These are phyloP conservation scores for Leptatherina wallacei DNA, from an alignment of 2,797 vertebrate genomes.

Conservation along the genomic window DNA sequence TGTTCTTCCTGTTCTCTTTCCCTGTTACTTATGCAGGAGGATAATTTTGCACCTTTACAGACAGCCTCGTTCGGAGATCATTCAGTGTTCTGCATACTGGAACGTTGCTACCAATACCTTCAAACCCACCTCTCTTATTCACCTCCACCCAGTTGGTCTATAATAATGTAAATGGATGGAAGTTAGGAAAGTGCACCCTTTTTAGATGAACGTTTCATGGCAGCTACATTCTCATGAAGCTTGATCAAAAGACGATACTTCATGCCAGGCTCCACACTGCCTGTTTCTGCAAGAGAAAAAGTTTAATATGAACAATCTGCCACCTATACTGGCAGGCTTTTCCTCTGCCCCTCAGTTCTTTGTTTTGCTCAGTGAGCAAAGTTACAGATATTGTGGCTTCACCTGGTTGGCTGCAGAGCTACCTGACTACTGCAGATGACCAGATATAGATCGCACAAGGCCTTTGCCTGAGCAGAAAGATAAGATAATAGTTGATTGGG, in stretches of 20 bases:
- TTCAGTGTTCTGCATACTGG: background rate
- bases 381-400: no score
- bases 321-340: background rate
- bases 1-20: constrained; percentile 8
- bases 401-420: no score
- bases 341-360: no score
- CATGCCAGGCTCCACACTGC: background rate
- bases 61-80: background rate
- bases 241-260: background rate
- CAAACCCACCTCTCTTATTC: background rate
- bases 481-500: no score
- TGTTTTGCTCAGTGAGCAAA: no score
- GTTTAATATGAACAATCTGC: background rate
- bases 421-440: no score
- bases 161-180: background rate
- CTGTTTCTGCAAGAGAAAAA: no score
- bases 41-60: background rate
- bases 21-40: no score
- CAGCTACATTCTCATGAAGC: background rate
- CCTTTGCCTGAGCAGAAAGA: no score
- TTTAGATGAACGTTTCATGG: background rate
- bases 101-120: background rate
- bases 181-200: background rate
- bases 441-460: no score
- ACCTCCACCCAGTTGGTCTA: background rate